Evolutionary conservation across 2,888 invertebrate genomes (phyloP), one percentile per base, ranked within the genome.

Genomic region (Psococerastis gibbosa): DNA sequence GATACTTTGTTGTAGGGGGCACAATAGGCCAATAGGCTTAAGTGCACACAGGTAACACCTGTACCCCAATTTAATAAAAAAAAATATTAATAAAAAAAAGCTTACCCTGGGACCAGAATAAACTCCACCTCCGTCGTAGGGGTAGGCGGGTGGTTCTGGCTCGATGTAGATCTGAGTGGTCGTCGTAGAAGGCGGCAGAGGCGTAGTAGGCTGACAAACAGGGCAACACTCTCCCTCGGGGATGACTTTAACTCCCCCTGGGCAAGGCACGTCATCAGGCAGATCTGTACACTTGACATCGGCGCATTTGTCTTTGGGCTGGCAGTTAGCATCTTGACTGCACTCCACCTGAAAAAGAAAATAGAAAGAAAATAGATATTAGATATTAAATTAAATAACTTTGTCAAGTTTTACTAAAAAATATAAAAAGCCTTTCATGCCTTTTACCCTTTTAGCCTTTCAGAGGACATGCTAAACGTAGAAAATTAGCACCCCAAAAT

Each of bases 161-260:
- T 38, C 35, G 9, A 8, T 16, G 20, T 20, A 18, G 20, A 13
- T 15, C 9, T 16, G 17, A 6, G 5, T n/a, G 22, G 20, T 38
- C 4, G 38, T 6, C 15, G 9, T 4, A 9, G 33, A 16, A 33
- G 33, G 5, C 3, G 5, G 3, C n/a, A 31, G 13, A 27, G 27
- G 15, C 22, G 23, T 9, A 22, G 41, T 32, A 47, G 43, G 45
- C n/a, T 43, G 42, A 23, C 49, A 49, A 2, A 47, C 47, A 4
- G 49, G 49, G 22, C 49, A 49, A 35, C 49, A 49, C 22, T 47
- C 46, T 9, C 47, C 49, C 17, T 46, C 27, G 3, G 49, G 47
- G 17, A 47, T 49, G 42, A 47, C 46, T 31, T 49, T 15, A 6
- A 17, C 4, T 38, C 18, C 38, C 5, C 8, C 8, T 34, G 20